These are phyloP conservation scores for Eutolmus rufibarbis DNA, from an alignment of 2,888 invertebrate species.

Conservation along the genomic window DNA sequence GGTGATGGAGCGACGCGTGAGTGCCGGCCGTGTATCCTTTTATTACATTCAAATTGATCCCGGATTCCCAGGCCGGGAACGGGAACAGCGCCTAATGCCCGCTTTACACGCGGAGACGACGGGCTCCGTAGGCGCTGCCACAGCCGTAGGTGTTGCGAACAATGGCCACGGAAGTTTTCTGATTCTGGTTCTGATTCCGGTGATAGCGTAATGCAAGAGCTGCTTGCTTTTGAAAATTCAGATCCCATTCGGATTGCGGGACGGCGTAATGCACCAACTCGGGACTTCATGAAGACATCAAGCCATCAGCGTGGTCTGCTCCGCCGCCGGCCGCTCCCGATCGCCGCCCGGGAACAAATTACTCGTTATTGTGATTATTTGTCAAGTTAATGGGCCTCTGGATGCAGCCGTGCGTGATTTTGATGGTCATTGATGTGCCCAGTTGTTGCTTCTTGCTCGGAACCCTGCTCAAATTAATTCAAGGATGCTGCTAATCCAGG, in stretches of 20 bases:
- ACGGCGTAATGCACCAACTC: slow-evolving; percentile 6
- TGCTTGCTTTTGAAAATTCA: slow-evolving; percentile 11
- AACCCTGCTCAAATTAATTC: slow-evolving; percentile 10
- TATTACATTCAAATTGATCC: slow-evolving; percentile 16
- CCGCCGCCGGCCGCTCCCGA: background rate
- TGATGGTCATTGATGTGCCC: slow-evolving; percentile 1
- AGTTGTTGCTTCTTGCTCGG: slow-evolving; percentile 19
- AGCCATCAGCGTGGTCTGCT: slow-evolving; percentile 35
- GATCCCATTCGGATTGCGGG: slow-evolving; percentile 29
- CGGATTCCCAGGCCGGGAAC: background rate
- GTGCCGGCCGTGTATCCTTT: slow-evolving; percentile 10
- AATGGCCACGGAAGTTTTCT: slow-evolving; percentile 10
- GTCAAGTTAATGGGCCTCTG: slow-evolving; percentile 32
- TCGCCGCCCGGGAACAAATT: slow-evolving; percentile 20
- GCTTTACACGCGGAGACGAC: background rate
- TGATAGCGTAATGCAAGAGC: slow-evolving; percentile 19
- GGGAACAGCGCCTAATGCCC: slow-evolving; percentile 7
- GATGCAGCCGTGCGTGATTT: slow-evolving; percentile 26
- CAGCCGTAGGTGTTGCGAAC: slow-evolving; percentile 37
- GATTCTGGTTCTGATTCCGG: slow-evolving; percentile 27
- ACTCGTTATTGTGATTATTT: slow-evolving; percentile 37
- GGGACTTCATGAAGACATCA: slow-evolving; percentile 37
- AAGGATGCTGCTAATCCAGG: background rate
- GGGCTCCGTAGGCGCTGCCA: background rate
- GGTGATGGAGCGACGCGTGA: slow-evolving; percentile 32